Percentiles rank a stretch among this genome's conserved stretches.
Conservation (phyloP, 1,140 invertebrate species). For the Tribolium castaneum region DNA sequence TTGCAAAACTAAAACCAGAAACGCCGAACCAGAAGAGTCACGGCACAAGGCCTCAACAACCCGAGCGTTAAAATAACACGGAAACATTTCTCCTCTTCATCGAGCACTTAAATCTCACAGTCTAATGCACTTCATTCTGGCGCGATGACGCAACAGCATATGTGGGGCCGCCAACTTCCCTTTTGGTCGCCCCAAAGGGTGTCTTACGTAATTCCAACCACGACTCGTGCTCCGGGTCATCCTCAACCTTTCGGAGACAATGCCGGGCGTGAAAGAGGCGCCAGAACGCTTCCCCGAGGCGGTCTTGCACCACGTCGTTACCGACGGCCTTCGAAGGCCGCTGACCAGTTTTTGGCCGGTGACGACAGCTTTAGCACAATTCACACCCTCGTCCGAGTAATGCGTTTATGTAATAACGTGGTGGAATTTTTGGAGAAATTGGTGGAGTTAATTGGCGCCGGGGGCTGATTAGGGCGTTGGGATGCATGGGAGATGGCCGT, state of each 20-base stretch:
- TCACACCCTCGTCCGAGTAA: conserved; percentile 8
- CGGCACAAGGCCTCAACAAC: background rate
- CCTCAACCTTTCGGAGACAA: background rate
- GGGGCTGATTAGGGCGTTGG: background rate
- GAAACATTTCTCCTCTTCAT: background rate
- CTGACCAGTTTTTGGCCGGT: background rate
- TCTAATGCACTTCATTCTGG: background rate
- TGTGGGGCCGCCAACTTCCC: background rate
- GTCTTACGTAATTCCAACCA: background rate
- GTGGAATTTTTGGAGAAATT: conserved; percentile 1
- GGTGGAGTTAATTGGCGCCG: background rate
- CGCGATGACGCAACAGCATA: background rate
- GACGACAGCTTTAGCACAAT: conserved; percentile 26
- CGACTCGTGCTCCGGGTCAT: background rate
- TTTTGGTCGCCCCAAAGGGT: background rate
- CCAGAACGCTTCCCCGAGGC: background rate
- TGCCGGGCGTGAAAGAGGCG: background rate
- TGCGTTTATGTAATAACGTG: background rate
- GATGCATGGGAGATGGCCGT: background rate
- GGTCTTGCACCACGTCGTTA: background rate
- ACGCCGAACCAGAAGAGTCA: background rate
- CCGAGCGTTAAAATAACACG: background rate
- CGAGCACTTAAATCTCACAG: background rate
- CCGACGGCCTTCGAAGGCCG: conserved; percentile 31
- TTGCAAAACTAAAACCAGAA: background rate